A percentile compares a stretch with the other conserved stretches of the same genome.
These are phyloP conservation scores for Torymus tubicola DNA, from an alignment of 2,888 invertebrate genomes.

Conservation along the genomic window DNA sequence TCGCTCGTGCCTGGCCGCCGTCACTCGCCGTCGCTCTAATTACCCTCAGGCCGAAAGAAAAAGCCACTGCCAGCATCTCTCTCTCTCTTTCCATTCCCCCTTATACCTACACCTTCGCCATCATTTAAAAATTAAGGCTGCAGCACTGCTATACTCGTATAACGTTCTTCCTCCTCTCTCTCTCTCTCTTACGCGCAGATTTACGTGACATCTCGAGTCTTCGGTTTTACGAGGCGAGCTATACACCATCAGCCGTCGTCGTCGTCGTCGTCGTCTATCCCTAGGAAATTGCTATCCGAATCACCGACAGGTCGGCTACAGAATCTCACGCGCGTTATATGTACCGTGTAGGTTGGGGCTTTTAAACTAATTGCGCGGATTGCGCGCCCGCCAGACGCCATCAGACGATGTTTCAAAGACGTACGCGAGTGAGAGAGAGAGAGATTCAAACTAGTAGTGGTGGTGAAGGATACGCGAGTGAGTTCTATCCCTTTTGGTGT, in stretches of 20 bases:
- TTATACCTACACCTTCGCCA: not conserved
- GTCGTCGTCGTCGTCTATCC: not conserved
- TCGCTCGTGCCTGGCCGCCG: too few species aligned
- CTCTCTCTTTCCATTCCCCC: not conserved
- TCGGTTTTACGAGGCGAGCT: constrained; percentile 44
- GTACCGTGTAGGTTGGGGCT: constrained; percentile 52
- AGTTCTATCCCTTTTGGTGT: too few species aligned
- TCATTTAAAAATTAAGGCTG: constrained; percentile 48
- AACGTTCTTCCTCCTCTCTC: constrained; percentile 28
- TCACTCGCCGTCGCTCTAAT: constrained; percentile 11
- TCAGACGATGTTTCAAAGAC: constrained; percentile 18
- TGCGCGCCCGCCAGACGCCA: constrained; percentile 30
- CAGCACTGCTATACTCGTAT: not conserved
- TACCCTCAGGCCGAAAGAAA: constrained; percentile 24
- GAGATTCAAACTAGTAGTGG: not conserved
- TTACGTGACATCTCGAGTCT: constrained; percentile 37
- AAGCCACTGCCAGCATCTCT: not conserved
- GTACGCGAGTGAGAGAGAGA: not conserved
- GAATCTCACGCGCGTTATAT: too few species aligned
- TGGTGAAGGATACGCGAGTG: too few species aligned
- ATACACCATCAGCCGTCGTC: not conserved
- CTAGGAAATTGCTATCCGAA: constrained; percentile 47
- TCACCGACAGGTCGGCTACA: constrained; percentile 37
- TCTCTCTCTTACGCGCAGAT: constrained; percentile 9
- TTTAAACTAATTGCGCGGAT: constrained; percentile 67